These are phyloP conservation scores for Paratilapia polleni DNA, from an alignment of 2,113 vertebrate genomes.

Conservation along the genomic window DNA sequence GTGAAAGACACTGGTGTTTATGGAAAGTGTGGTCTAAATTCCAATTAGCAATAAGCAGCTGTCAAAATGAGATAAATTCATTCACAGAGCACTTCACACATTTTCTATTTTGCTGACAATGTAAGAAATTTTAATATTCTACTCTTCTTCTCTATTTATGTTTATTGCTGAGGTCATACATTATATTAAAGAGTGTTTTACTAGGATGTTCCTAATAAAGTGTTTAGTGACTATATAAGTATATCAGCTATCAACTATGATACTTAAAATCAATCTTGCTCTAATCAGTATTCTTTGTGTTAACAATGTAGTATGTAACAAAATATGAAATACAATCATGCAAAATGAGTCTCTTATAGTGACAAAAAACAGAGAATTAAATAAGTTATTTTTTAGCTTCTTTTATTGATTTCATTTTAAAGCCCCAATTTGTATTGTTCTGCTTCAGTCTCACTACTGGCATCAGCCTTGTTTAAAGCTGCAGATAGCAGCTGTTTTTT, in stretches of 20 bases:
- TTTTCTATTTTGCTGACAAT: background rate
- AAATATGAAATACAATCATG: too few species aligned
- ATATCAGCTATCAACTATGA: background rate
- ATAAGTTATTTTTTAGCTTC: too few species aligned
- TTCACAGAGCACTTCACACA: background rate
- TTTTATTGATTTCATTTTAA: background rate
- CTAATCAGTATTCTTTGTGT: background rate
- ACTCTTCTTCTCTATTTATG: background rate
- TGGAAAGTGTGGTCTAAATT: background rate
- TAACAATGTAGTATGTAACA: background rate
- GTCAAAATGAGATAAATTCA: background rate
- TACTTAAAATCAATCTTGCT: background rate
- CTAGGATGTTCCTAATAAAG: too few species aligned
- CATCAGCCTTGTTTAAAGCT: background rate
- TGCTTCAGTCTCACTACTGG: background rate
- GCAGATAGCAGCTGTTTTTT: background rate
- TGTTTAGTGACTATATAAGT: background rate
- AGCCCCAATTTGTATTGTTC: background rate
- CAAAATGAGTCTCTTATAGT: too few species aligned
- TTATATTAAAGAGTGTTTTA: too few species aligned
- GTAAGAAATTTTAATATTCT: background rate
- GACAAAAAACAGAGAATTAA: too few species aligned
- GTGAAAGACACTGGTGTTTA: background rate
- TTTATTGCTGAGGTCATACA: background rate
- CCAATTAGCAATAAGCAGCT: background rate